Base-by-base conservation (phyloP, 2,113 vertebrate genomes). In the Paedocypris sp. region DNA sequence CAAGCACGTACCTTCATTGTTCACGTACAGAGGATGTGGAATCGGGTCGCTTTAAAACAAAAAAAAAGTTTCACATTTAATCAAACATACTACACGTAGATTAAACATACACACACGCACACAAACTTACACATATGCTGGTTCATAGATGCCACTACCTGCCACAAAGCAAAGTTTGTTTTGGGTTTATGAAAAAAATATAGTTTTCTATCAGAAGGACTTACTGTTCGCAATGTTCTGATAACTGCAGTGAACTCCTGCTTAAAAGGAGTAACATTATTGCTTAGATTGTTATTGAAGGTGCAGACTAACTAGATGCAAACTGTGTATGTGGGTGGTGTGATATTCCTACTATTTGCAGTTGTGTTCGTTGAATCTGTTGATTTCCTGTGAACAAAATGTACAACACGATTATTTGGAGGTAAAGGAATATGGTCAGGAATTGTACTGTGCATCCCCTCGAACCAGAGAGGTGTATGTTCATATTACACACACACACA, bases 71-170 rank as follows among this genome's bases (percentile, higher is more conserved):
- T 41, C 12, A n/a, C n/a, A n/a, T n/a, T n/a, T n/a, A n/a, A n/a
- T n/a, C n/a, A n/a, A n/a, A n/a, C n/a, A n/a, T n/a, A n/a, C n/a
- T n/a, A n/a, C n/a, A n/a, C n/a, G n/a, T n/a, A n/a, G n/a, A n/a
- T n/a, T n/a, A n/a, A n/a, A 5, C 22, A 25, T 18, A 31, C 10
- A 6, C 6, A 31, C n/a, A n/a, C 25, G 1, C 26, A 32, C 12
- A 58, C 15, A 2, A 19, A 62, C 70, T 69, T 47, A 72, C 70
- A 69, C 70, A 20, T 72, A 72, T 35, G 62, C 69, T 46, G 66
- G 58, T 43, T 72, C 70, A 28, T 23, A 6, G 23, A 2, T 53
- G 13, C 62, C 39, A n/a, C 1, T 4, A 32, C 6, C 6, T 22
- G 18, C 28, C 12, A 35, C 16, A 23, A 61, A 28, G 23, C 6